Evolutionary conservation across 23 tunicate species (phyloP), one percentile per base, ranked within the genome.

Genomic region (Trididemnum nubilum): DNA sequence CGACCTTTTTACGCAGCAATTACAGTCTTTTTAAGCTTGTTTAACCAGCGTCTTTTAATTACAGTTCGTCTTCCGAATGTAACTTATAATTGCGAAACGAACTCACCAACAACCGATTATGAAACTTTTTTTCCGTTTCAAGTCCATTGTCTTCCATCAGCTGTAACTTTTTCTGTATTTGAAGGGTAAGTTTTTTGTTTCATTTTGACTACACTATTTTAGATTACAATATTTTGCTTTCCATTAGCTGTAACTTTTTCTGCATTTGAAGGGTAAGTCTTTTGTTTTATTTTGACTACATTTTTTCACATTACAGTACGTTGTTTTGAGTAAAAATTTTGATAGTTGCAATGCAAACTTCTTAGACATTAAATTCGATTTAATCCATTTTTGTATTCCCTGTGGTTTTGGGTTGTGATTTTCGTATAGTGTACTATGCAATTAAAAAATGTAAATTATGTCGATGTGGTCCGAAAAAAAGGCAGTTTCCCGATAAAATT

Each of bases 181-280:
- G 82, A 90, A 28, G 51, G 84, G 85, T 81, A 64, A 0, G 78
- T 12, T 61, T 61, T 61, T 49, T 49, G 57, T 49, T 18, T 49
- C 18, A 49, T 49, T 49, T 49, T 49, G 12, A 49, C 18, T 18
- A 49, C 18, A 49, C 57, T 9, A 49, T n/a, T n/a, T n/a, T n/a
- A n/a, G n/a, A n/a, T n/a, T n/a, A n/a, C n/a, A n/a, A n/a, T n/a
- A n/a, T n/a, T n/a, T n/a, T n/a, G n/a, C n/a, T n/a, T n/a, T 19
- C 89, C 89, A 18, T 64, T 73, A 0, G 81, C 84, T 35, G 51
- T 82, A 32, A 63, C 77, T 23, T 81, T 83, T 51, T 52, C 75
- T n/a, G 65, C 85, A 22, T 90, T 83, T 72, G 82, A 90, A 28
- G 51, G 84, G 85, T 81, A 64, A 0, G 78, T 12, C n/a, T 61